A percentile compares a stretch with the other conserved stretches of the same genome.
Evolutionary conservation across 2,888 invertebrate genomes (phyloP).

Genomic region (Nymphalis urticae): DNA sequence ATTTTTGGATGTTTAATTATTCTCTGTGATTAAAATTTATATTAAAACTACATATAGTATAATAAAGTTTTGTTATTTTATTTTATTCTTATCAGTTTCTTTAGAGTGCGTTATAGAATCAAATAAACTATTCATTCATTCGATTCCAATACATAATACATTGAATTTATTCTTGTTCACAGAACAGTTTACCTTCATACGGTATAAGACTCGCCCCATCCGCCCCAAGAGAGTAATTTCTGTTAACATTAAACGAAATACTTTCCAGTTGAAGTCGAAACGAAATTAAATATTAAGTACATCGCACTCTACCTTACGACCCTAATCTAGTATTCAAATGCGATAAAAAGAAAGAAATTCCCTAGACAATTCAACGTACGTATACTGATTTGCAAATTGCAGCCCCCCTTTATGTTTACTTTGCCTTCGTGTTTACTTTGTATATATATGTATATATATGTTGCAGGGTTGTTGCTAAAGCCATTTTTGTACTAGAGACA

Average conservation of each 20-base stretch:
- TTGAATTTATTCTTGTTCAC: conserved; percentile 10
- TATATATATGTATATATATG: neutral
- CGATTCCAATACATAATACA: neutral
- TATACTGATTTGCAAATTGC: conserved; percentile 37
- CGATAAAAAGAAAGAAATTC: conserved; percentile 35
- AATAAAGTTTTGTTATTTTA: too few relatives aligned
- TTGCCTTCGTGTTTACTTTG: neutral
- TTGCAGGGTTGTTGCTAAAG: neutral
- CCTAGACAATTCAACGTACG: conserved; percentile 29
- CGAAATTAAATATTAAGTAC: conserved; percentile 40
- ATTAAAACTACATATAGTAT: too few relatives aligned
- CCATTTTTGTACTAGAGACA: too few relatives aligned
- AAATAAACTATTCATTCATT: too few relatives aligned
- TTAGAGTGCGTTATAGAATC: too few relatives aligned
- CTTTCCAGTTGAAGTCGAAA: conserved; percentile 22
- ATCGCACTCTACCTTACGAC: conserved; percentile 27
- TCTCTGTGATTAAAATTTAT: too few relatives aligned
- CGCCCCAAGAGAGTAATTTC: conserved; percentile 32
- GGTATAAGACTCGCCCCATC: conserved; percentile 21
- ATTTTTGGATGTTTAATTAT: too few relatives aligned
- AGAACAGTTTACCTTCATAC: conserved; percentile 23
- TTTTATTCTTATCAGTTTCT: too few relatives aligned
- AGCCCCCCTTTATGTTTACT: conserved; percentile 25
- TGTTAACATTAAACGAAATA: conserved; percentile 36
- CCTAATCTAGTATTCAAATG: conserved; percentile 38